These are phyloP conservation scores for Lepidochitona cinerea DNA, from an alignment of 2,888 invertebrate genomes.

Conservation along the genomic window DNA sequence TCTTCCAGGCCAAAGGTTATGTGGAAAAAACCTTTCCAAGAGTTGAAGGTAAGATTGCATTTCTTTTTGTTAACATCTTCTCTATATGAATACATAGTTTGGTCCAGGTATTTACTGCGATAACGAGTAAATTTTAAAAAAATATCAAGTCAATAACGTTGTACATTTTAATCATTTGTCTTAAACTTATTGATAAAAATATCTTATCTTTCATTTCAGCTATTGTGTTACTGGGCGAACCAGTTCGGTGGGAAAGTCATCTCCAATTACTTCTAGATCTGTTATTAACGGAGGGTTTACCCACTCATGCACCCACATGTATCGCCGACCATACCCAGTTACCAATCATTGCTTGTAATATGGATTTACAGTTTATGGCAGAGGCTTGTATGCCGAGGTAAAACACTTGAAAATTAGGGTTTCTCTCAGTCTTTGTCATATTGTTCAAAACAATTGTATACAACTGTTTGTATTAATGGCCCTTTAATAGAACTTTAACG, in stretches of 20 bases:
- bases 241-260: constrained; percentile 68
- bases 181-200: background rate
- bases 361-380: constrained; percentile 71
- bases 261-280: constrained; percentile 70
- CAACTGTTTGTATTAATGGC: no score
- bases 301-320: constrained; percentile 52
- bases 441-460: no score
- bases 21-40: constrained; percentile 28
- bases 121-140: background rate
- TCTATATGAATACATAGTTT: background rate
- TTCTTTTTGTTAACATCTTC: background rate
- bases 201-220: constrained; percentile 42
- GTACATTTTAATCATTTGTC: background rate
- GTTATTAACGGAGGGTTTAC: constrained; percentile 67
- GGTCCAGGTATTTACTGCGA: background rate
- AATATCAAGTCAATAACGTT: background rate
- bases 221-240: constrained; percentile 68
- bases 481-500: no score
- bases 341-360: constrained; percentile 70
- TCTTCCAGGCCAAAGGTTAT: constrained; percentile 14
- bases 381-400: constrained; percentile 69
- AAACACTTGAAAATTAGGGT: constrained; percentile 60
- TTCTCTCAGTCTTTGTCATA: constrained; percentile 69
- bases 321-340: constrained; percentile 51
- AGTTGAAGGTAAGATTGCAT: constrained; percentile 31